A percentile compares a stretch with the other conserved stretches of the same genome.
These are phyloP conservation scores for Bicyclus anynana DNA, from an alignment of 1,140 invertebrate species.

Conservation along the genomic window DNA sequence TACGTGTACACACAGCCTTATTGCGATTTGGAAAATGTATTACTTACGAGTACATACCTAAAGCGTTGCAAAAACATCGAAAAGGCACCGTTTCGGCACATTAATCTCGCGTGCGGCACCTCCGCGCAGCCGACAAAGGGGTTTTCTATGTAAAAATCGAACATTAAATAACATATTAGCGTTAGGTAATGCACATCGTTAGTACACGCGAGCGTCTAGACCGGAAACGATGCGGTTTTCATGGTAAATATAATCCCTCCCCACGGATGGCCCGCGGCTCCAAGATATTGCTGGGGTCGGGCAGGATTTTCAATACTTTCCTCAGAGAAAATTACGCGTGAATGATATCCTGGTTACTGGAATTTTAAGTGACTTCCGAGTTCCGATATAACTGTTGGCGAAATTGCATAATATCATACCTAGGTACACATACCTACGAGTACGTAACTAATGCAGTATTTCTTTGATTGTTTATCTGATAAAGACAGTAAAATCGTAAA, in stretches of 20 bases:
- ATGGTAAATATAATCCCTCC: constrained; percentile 38
- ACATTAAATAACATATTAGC: constrained; percentile 17
- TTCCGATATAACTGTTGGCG: too few species aligned
- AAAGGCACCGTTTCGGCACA: constrained; percentile 30
- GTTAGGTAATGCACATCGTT: constrained; percentile 50
- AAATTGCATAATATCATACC: too few species aligned
- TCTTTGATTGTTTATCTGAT: too few species aligned
- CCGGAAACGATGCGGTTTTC: constrained; percentile 46
- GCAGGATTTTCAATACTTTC: background rate
- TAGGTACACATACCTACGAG: too few species aligned
- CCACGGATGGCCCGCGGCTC: background rate
- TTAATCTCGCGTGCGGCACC: constrained; percentile 32
- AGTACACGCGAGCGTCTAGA: constrained; percentile 56
- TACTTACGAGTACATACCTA: too few species aligned
- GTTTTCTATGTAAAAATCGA: constrained; percentile 16
- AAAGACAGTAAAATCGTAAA: too few species aligned
- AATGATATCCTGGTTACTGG: background rate
- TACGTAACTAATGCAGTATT: too few species aligned
- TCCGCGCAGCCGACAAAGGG: constrained; percentile 22
- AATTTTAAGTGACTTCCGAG: background rate
- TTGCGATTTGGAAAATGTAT: too few species aligned
- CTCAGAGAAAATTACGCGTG: background rate
- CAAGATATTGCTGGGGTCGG: background rate
- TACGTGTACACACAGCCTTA: too few species aligned
- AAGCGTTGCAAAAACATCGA: background rate